Evolutionary conservation across 2,888 invertebrate genomes (phyloP).

Genomic region (Stictocephala bisonia): DNA sequence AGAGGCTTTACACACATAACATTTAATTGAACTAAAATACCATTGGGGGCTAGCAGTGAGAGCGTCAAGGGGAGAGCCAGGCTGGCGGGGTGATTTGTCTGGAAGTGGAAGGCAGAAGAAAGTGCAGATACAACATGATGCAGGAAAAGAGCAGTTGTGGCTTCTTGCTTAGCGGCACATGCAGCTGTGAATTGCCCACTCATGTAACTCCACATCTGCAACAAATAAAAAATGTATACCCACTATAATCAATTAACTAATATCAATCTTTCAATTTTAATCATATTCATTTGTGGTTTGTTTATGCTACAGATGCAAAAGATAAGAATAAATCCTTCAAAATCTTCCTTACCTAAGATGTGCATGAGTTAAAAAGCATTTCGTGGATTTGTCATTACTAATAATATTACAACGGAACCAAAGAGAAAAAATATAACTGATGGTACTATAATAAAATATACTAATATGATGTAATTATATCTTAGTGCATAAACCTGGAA

Average conservation of each 20-base stretch:
- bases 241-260: not conserved
- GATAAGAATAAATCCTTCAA: not conserved
- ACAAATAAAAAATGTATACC: not conserved
- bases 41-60: constrained; percentile 49
- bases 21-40: constrained; percentile 23
- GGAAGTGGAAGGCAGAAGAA: constrained; percentile 52
- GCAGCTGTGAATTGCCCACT: constrained; percentile 52
- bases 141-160: constrained; percentile 34
- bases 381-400: too few species aligned
- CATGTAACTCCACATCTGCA: constrained; percentile 53
- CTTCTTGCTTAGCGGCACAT: constrained; percentile 46
- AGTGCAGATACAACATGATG: constrained; percentile 52
- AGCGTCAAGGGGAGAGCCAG: constrained; percentile 18
- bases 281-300: not conserved
- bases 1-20: not conserved
- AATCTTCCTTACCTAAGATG: too few species aligned
- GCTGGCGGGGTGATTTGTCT: constrained; percentile 47
- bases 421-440: too few species aligned
- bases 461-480: too few species aligned
- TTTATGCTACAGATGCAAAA: not conserved
- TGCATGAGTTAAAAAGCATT: too few species aligned
- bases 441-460: too few species aligned
- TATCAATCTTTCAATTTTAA: not conserved
- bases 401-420: too few species aligned
- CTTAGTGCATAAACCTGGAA: too few species aligned